Evolutionary conservation across 2,113 vertebrate genomes (phyloP).

Genomic region (Callipepla squamata): DNA sequence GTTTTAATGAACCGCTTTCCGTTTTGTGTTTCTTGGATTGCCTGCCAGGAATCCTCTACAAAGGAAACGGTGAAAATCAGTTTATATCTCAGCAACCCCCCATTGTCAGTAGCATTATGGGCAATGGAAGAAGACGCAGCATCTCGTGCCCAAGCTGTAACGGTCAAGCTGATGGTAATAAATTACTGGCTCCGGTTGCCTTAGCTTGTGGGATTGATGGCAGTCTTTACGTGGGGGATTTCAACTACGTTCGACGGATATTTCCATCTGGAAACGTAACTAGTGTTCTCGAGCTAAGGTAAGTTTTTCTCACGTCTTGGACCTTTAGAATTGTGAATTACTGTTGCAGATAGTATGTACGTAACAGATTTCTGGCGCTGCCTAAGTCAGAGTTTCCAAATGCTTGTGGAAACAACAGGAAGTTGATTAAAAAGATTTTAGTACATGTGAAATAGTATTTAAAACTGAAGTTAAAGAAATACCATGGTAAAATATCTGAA

Average conservation of each 20-base stretch:
- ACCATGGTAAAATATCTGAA: not conserved
- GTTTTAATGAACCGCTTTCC: not conserved
- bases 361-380: not conserved
- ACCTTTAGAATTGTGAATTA: not conserved
- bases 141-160: conserved; percentile 99
- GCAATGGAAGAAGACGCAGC: conserved; percentile 93
- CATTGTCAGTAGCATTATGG: conserved; percentile 96
- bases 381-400: not conserved
- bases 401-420: not conserved
- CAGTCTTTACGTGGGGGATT: conserved; percentile 96
- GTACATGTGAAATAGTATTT: not conserved
- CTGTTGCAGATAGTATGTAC: not conserved
- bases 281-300: conserved; percentile 97
- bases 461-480: not conserved
- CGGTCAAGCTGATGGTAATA: conserved; percentile 97
- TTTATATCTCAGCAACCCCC: conserved; percentile 97
- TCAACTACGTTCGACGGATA: conserved; percentile 97
- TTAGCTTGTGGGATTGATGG: conserved; percentile 94
- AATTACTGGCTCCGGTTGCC: conserved; percentile 93
- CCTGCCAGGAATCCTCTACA: conserved; percentile 92
- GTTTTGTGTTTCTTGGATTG: not conserved
- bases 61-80: conserved; percentile 96
- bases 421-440: not conserved
- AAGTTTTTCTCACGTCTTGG: conserved; percentile 15
- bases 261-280: conserved; percentile 96